These are phyloP conservation scores for Pterophyllum scalare DNA, from an alignment of 2,113 vertebrate species.

Conservation along the genomic window DNA sequence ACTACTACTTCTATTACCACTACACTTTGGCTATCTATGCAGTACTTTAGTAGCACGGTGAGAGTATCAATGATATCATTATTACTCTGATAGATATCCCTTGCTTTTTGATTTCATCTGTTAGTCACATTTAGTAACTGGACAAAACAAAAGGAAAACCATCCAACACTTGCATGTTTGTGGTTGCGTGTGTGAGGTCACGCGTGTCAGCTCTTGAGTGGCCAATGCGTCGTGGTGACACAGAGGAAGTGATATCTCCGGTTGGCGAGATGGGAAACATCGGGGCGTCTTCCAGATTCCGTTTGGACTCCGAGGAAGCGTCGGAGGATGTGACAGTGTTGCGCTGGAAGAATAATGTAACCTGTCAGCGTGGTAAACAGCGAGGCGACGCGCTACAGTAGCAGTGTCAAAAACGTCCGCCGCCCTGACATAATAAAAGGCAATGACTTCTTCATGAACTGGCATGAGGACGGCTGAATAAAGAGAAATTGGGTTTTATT, in stretches of 20 bases:
- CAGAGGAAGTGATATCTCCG: slow-evolving; percentile 3
- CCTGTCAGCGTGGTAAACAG: slow-evolving; percentile 77
- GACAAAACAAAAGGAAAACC: neutral
- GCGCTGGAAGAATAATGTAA: slow-evolving; percentile 70
- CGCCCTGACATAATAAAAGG: slow-evolving; percentile 70
- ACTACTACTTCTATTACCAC: neutral
- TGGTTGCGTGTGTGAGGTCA: neutral
- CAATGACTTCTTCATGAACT: slow-evolving; percentile 79
- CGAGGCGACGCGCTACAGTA: slow-evolving; percentile 77
- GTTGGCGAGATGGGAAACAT: slow-evolving; percentile 33
- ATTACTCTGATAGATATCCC: neutral
- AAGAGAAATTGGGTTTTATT: slow-evolving; percentile 12
- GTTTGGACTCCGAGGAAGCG: slow-evolving; percentile 37
- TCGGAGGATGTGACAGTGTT: slow-evolving; percentile 59
- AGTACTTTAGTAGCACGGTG: neutral
- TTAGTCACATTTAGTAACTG: neutral
- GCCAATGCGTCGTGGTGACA: neutral
- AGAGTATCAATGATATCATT: neutral
- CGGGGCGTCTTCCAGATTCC: slow-evolving; percentile 32
- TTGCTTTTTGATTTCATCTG: neutral
- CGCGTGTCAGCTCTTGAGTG: slow-evolving; percentile 7
- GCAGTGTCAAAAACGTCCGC: slow-evolving; percentile 73
- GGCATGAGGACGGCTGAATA: neutral
- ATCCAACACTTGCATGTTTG: neutral
- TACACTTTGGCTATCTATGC: neutral